phyloP scores from a whole-genome alignment of 2,113 vertebrate species.

The Ascaphus truei region DNA sequence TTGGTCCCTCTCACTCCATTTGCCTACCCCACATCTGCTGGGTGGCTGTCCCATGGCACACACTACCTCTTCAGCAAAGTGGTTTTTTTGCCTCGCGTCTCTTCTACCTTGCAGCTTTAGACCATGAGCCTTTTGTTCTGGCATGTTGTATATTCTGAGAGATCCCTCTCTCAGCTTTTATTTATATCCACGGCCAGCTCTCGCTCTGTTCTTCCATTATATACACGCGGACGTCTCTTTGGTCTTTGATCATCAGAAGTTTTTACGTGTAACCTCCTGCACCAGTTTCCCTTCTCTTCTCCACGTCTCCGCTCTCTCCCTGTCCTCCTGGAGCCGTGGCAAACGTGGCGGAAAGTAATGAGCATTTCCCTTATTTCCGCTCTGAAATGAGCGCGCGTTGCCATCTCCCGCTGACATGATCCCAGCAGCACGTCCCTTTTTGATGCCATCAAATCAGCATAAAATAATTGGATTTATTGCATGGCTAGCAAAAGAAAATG shows the following conservation, averaged over 20 bases:
- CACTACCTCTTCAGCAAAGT: too few species aligned
- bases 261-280: slow-evolving; percentile 6
- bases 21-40: too few species aligned
- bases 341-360: neutral
- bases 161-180: neutral
- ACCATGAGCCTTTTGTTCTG: neutral
- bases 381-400: neutral
- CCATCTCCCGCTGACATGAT: neutral
- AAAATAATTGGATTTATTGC: slow-evolving; percentile 17
- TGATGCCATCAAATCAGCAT: neutral
- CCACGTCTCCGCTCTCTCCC: neutral
- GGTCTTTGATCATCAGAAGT: slow-evolving; percentile 13
- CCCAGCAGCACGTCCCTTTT: neutral
- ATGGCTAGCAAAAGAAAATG: neutral
- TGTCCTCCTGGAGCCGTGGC: neutral
- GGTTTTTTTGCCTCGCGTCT: too few species aligned
- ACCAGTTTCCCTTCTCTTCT: neutral
- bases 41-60: too few species aligned
- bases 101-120: neutral
- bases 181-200: neutral
- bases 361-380: neutral
- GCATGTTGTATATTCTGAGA: too few species aligned
- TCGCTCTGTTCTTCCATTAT: neutral
- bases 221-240: neutral
- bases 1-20: too few species aligned